Evolutionary conservation across 2,888 invertebrate species (phyloP), one percentile per base, ranked within the genome.

Genomic region (Ichneumoninae sp.): DNA sequence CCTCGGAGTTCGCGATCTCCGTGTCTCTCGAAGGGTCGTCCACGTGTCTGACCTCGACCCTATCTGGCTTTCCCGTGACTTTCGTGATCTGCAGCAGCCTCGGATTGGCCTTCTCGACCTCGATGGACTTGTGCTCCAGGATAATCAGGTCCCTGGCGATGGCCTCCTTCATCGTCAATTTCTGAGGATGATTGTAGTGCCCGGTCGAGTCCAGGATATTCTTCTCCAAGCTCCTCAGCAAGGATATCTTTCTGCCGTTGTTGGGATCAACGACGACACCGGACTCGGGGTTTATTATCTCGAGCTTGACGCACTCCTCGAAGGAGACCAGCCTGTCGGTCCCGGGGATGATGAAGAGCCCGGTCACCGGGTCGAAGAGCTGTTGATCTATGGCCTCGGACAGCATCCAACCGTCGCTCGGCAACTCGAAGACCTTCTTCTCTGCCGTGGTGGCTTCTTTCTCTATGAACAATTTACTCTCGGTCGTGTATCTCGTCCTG

Each of bases 301-400:
- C 96, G 83, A 98, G 95, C 89, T 96, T 96, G 63, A 99, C 95
- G 88, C 98, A 98, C 93, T 98, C 98, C 92, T 97, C 96, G 88
- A 99, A 96, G 83, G 97, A 96, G 65, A 98, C 96, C 77, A 97
- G 94, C 88, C 98, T 95, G 92, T 98, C 98, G 6, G 98, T 98
- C 16, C 97, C 97, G 1, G 98, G 97, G 86, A 99, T 97, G 19
- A 96, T 96, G 89, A 99, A 98, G 50, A 97, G 94, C 2, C 99
- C 99, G 0, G 96, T 96, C 0, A 95, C 94, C 1, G 98, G 97
- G 93, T 99, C 97, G 89, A 98, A 97, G 3, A 98, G 94, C 77
- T 96, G 96, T 91, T 96, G 96, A 57, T 96, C 95, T 86, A 99
- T 98, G 2, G 98, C 98, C 89, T 98, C 97, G 76, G 95, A 95